phyloP scores from a whole-genome alignment of 2,113 vertebrate genomes.

The Ceyx cyanopectus region DNA sequence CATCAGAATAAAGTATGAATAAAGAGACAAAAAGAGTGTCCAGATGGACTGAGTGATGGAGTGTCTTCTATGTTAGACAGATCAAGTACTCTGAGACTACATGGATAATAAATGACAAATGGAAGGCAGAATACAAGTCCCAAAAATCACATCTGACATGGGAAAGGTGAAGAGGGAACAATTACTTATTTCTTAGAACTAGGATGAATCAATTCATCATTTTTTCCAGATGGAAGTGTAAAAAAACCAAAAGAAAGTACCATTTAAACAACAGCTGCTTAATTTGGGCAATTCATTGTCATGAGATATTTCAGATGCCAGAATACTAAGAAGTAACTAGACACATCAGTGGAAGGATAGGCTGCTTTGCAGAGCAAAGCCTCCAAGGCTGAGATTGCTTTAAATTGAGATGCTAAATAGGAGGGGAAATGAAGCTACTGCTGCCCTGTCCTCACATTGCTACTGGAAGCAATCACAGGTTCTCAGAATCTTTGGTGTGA shows the following conservation, averaged over 20 bases:
- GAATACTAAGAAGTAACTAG: background rate
- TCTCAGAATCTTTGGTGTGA: background rate
- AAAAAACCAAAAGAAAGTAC: background rate
- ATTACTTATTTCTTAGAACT: background rate
- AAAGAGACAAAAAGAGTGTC: background rate
- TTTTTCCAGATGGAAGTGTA: background rate
- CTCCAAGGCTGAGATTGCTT: background rate
- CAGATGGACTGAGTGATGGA: background rate
- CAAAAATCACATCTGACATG: background rate
- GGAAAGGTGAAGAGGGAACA: background rate
- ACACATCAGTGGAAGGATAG: background rate
- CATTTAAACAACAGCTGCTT: conserved; percentile 19
- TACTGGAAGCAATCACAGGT: background rate
- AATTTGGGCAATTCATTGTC: conserved; percentile 2
- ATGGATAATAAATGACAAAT: background rate
- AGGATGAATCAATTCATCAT: background rate
- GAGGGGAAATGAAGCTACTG: background rate
- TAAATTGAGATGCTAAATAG: background rate
- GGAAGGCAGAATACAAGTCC: background rate
- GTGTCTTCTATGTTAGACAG: background rate
- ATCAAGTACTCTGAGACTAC: background rate
- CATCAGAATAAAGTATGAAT: background rate
- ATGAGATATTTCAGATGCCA: background rate
- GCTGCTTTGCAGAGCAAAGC: background rate
- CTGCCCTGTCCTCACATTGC: background rate